Evolutionary conservation across 1,140 invertebrate genomes (phyloP), one percentile per base, ranked within the genome.

Genomic region (Pachyrhynchus sulphureomaculatus): DNA sequence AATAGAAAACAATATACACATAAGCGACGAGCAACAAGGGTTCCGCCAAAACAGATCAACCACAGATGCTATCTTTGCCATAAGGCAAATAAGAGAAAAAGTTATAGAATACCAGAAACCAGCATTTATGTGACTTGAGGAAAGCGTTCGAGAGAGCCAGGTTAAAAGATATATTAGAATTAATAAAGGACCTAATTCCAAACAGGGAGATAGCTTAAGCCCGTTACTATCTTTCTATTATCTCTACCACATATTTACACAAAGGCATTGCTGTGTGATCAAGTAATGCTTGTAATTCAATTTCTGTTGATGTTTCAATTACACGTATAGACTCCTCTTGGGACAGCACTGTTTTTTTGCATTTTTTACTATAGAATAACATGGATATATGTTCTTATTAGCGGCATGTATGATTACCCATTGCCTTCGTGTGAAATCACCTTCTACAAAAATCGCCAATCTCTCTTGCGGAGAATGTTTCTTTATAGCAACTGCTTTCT

Each of bases 391-490:
- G 24, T 8, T 26, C 24, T 26, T 26, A 6, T 18, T 18, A 21
- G 17, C 21, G 2, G 5, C n/a, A 9, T 23, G 17, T 4, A 44
- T 44, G 4, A 44, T 18, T 18, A 17, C 12, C 4, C 18, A 44
- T 13, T 44, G 41, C 18, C 4, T 48, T 48, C 23, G 15, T 12
- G 20, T 26, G 17, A 48, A 17, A 12, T 48, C 24, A 26, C 20
- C 45, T 32, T 48, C 45, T 3, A 48, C 45, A 13, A 48, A 48
- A 9, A 48, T 48, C 15, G 23, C 21, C 29, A 48, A 13, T 15
- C 23, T 13, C 4, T 32, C 4, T n/a, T 12, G 1, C n/a, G 45
- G 23, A 13, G 23, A 29, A 2, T 10, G 10, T 23, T 48, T 26
- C 5, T 26, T 48, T 9, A 29, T 10, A 4, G 4, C 13, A 13